phyloP scores from a whole-genome alignment of 2,797 vertebrate genomes.

The Phyllotis vaccarum region DNA sequence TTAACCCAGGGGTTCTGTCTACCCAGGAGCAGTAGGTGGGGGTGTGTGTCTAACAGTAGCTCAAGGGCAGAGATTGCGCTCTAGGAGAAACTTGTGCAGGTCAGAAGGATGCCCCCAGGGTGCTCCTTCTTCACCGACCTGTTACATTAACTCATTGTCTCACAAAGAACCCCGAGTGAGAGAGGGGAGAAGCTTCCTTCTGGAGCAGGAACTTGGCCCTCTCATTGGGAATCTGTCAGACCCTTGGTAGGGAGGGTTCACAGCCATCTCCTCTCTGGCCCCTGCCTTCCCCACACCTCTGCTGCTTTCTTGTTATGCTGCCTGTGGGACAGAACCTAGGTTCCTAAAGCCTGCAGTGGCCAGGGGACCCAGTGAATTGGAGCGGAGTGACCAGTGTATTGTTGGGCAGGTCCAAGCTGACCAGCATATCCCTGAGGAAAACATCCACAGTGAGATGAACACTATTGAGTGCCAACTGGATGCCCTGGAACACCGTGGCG shows the following conservation, averaged over 20 bases:
- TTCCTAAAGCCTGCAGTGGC: background rate
- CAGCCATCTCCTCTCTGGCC: too few relatives aligned
- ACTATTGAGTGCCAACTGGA: slow-evolving; percentile 91
- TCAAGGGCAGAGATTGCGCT: too few relatives aligned
- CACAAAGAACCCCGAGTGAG: background rate
- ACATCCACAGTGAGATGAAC: slow-evolving; percentile 92
- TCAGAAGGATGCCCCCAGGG: background rate
- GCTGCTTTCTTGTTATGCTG: background rate
- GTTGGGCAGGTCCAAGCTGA: slow-evolving; percentile 93
- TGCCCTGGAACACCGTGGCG: slow-evolving; percentile 91
- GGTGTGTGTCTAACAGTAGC: background rate
- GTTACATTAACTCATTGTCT: background rate
- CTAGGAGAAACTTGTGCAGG: background rate
- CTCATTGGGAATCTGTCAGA: background rate
- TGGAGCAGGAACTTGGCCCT: background rate
- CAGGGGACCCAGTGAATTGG: background rate
- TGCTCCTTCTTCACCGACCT: background rate
- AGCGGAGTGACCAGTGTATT: slow-evolving; percentile 36
- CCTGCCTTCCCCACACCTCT: background rate
- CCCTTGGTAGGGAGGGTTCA: background rate
- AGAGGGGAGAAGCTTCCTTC: background rate
- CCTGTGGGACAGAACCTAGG: background rate
- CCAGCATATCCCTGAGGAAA: slow-evolving; percentile 89
- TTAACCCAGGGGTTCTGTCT: background rate
- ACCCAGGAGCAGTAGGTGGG: background rate